Base-by-base conservation (phyloP, 2,888 invertebrate genomes). In the Luffia ferchaultella region DNA sequence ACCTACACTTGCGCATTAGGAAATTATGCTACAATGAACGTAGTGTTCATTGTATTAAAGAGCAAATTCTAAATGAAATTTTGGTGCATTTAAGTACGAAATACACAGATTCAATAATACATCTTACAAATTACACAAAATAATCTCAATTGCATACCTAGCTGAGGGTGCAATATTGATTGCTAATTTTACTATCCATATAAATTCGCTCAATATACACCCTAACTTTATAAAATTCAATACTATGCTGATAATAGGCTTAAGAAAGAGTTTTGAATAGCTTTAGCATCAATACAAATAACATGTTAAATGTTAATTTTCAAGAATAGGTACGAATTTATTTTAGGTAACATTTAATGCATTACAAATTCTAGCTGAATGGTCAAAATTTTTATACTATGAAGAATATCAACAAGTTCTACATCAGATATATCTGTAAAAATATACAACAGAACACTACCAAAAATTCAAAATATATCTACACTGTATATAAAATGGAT, bases 11-110 rank as follows among this genome's bases (percentile, higher is more conserved):
- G 69, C 74, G 77, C 73, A 70, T 68, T 68, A 69, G 68, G 65
- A 73, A 73, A 73, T 73, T 70, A 77, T 70, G 65, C 76, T 76
- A 82, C 73, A 67, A 70, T 64, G 70, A 76, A 74, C 67, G 70
- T 76, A 74, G 71, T 71, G 57, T 62, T 70, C 67, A 67, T 65
- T 57, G 63, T 67, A 70, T 70, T 70, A 68, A 70, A 73, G 66
- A 76, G 67, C 56, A 69, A 70, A 62, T 64, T 61, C 64, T 71
- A 68, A 75, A 75, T 64, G 48, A 75, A 66, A 65, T 60, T 62
- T 62, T 66, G 62, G 74, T 78, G 77, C 77, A 71, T 64, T 59
- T 59, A 65, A 67, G 40, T 67, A 68, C 60, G 62, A 47, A 53
- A 52, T 51, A 51, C 51, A 51, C 20, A 52, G 47, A 49, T 16